Base-by-base conservation (phyloP, 2,888 invertebrate genomes). In the Drosophila pegasa region DNA sequence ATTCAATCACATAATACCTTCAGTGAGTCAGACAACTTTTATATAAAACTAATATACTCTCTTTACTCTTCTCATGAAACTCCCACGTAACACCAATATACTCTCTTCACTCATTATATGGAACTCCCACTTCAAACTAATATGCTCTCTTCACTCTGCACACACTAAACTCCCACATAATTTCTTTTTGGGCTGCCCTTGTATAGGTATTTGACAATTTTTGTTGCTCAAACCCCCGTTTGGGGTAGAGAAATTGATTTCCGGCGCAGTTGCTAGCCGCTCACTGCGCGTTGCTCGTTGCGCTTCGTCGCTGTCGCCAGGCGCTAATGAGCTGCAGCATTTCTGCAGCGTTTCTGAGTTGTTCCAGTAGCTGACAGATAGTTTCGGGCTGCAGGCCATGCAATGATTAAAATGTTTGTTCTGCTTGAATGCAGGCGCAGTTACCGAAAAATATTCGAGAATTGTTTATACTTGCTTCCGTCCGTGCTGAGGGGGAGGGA, bases 311-410 rank as follows among this genome's bases (percentile, higher is more conserved):
- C 80, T 74, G 68, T 68, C 61, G 58, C 74, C 76, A 80, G 83
- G 88, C 84, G 86, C 74, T 86, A 87, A 84, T 84, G 88, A 84
- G 88, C 84, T 86, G 84, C 87, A 86, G 88, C 84, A 75, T 75
- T 76, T 62, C n/a, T n/a, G n/a, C n/a, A n/a, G 54, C 33, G 20
- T 48, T 51, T 40, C 60, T 57, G 1, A 14, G 14, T 52, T 41
- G 59, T 57, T 58, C 40, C 43, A 62, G 75, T 82, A 79, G 75
- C 82, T 84, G 80, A 55, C 77, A 82, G 86, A 79, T 87, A 85
- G 73, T 70, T 87, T 64, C 45, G 56, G 60, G 69, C 56, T 61
- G 65, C 63, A 69, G 61, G 41, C 22, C 14, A 14, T 45, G 60
- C 54, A 43, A 79, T 80, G 80, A 80, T 80, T 80, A 78, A 80